phyloP scores from a whole-genome alignment of 2,113 vertebrate species.

The Xerus inauris region DNA sequence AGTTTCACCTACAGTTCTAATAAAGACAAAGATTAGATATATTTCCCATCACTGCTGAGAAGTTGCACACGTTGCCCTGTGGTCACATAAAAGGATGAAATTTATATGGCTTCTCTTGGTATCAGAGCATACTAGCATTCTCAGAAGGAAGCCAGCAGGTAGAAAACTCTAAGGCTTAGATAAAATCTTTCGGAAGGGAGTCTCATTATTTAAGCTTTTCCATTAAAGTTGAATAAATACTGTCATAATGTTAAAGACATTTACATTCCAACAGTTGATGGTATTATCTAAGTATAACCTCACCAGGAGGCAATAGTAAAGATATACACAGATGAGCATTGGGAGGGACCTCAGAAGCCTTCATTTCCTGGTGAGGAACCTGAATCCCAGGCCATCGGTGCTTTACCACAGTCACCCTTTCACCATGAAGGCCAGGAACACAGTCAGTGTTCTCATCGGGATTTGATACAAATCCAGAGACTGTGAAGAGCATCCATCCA shows the following conservation, averaged over 20 bases:
- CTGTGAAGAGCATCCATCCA: not conserved
- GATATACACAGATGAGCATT: fast-evolving
- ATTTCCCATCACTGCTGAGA: not conserved
- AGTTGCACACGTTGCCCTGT: not conserved
- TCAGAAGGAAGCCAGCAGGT: not conserved
- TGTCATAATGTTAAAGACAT: not conserved
- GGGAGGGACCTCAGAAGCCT: not conserved
- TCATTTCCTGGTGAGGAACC: not conserved
- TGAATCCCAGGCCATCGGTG: not conserved
- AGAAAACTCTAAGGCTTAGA: not conserved
- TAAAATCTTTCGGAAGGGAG: not conserved
- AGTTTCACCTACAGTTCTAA: not conserved
- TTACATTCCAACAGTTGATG: not conserved
- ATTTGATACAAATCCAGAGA: not conserved
- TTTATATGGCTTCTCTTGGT: not conserved
- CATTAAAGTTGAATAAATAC: not conserved
- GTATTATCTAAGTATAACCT: not conserved
- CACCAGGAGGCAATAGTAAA: not conserved
- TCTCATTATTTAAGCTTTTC: not conserved
- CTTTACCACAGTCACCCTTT: not conserved
- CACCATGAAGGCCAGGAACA: fast-evolving
- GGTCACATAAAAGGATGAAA: not conserved
- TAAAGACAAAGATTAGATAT: not conserved
- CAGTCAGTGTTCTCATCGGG: not conserved
- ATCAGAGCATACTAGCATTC: not conserved